phyloP scores from a whole-genome alignment of 2,888 invertebrate species.

The Sinelater perroti region DNA sequence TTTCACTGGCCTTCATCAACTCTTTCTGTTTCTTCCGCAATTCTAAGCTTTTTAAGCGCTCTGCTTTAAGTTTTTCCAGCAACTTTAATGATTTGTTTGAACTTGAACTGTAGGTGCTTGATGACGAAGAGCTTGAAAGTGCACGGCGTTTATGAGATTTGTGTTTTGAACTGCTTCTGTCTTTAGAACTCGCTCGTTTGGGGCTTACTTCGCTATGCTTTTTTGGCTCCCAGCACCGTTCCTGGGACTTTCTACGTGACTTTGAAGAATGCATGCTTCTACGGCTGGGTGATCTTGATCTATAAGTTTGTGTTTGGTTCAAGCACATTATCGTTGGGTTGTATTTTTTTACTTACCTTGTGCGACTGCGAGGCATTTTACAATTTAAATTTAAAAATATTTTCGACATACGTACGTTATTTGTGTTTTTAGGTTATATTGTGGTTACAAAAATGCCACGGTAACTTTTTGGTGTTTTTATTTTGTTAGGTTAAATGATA shows the following conservation, averaged over 20 bases:
- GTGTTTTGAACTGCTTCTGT: conserved; percentile 8
- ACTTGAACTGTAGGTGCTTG: conserved; percentile 43
- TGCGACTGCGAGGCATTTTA: conserved; percentile 2
- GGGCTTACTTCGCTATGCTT: neutral
- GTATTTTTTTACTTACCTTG: neutral
- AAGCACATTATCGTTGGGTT: neutral
- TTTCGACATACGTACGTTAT: no score
- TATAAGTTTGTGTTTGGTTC: neutral
- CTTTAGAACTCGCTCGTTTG: neutral
- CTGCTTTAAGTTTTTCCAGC: conserved; percentile 76
- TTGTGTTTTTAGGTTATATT: no score
- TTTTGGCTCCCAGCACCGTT: no score
- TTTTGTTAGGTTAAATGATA: no score
- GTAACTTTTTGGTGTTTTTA: no score
- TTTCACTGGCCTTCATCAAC: conserved; percentile 86
- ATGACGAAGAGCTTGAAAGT: conserved; percentile 17
- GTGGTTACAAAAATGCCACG: no score
- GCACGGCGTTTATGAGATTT: conserved; percentile 9
- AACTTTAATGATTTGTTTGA: conserved; percentile 70
- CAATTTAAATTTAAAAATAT: no score
- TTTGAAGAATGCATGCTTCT: neutral
- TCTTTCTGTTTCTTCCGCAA: conserved; percentile 77
- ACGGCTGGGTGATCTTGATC: conserved; percentile 1
- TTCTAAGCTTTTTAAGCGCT: conserved; percentile 71
- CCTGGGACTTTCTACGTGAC: neutral